phyloP scores from a whole-genome alignment of 2,113 vertebrate species.

The Dolichallabes microphthalmus region DNA sequence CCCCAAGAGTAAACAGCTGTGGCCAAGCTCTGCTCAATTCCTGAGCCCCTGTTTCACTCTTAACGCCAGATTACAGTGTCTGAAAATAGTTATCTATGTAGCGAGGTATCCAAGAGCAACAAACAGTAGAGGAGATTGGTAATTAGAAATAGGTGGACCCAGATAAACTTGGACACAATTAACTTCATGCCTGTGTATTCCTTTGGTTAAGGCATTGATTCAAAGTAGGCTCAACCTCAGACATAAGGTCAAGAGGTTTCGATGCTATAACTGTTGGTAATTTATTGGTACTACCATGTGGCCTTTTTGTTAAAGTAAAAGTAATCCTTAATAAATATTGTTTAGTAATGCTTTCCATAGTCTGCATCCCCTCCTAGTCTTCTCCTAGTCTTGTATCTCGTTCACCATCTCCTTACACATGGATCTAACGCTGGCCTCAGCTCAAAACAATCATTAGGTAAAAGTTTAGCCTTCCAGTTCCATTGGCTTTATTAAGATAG shows the following conservation, averaged over 20 bases:
- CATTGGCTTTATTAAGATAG: slow-evolving; percentile 70
- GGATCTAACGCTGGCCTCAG: slow-evolving; percentile 42
- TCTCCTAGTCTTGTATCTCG: not conserved
- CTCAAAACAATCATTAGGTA: slow-evolving; percentile 65
- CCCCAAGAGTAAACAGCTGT: slow-evolving; percentile 67
- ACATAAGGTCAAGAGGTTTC: not conserved
- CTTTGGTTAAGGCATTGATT: not conserved
- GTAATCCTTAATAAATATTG: not conserved
- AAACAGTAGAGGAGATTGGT: slow-evolving; percentile 31
- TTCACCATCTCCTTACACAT: slow-evolving; percentile 17
- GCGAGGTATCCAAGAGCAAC: slow-evolving; percentile 43
- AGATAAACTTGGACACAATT: not conserved
- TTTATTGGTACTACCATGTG: not conserved
- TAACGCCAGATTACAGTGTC: slow-evolving; percentile 47
- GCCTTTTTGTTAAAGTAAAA: not conserved
- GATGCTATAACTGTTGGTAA: not conserved
- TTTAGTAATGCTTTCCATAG: not conserved
- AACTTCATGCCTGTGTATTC: not conserved
- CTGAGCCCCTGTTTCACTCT: slow-evolving; percentile 31
- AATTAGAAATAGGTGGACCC: not conserved
- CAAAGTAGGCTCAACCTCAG: not conserved
- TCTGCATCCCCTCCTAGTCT: not conserved
- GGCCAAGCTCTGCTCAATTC: slow-evolving; percentile 31
- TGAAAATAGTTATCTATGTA: slow-evolving; percentile 53
- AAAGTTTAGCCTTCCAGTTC: slow-evolving; percentile 63